Conservation (phyloP, 2,113 vertebrate species). For the Ceyx margarethae region DNA sequence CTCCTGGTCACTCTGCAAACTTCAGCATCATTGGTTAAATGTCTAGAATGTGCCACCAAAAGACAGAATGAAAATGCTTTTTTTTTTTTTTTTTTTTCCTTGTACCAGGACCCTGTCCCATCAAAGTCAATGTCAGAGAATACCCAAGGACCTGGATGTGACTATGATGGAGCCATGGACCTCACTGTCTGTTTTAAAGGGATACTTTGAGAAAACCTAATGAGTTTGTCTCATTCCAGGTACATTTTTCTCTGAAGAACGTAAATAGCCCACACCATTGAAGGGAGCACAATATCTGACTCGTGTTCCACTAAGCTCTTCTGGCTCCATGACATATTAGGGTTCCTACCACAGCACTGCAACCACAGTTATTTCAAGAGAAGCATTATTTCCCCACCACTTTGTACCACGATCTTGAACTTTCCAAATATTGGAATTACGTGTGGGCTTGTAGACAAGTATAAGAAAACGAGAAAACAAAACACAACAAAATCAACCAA, state of each 20-base stretch:
- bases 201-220: not conserved
- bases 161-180: accelerated
- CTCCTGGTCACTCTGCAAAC: not conserved
- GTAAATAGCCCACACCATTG: not conserved
- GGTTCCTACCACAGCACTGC: not conserved
- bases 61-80: not conserved
- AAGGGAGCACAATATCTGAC: not conserved
- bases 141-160: accelerated
- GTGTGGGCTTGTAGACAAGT: not conserved
- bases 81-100: not conserved
- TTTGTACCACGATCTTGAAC: not conserved
- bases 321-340: not conserved
- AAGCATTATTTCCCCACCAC: not conserved
- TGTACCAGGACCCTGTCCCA: not conserved
- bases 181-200: not conserved
- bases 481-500: too few relatives aligned
- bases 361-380: not conserved
- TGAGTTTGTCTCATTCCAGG: not conserved
- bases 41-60: not conserved
- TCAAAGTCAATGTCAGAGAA: not conserved
- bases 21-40: not conserved
- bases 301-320: not conserved
- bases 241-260: not conserved
- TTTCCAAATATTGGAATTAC: not conserved
- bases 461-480: not conserved